phyloP scores from a whole-genome alignment of 2,888 invertebrate genomes.

The Ochlodes sylvanus region DNA sequence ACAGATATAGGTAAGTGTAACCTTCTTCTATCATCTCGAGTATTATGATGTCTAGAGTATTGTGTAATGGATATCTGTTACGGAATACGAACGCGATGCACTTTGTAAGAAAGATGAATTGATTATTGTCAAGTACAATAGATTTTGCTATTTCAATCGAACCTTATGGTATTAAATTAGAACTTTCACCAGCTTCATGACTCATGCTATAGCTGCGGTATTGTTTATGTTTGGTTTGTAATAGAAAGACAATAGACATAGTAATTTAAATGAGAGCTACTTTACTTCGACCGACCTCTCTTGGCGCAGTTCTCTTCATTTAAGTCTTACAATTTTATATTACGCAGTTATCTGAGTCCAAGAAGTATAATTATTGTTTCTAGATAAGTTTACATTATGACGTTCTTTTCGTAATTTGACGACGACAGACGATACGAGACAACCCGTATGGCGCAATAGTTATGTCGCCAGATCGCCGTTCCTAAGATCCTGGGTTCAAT shows the following conservation, averaged over 20 bases:
- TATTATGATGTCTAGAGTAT: conserved; percentile 48
- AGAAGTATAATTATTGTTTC: too few relatives aligned
- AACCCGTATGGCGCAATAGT: too few relatives aligned
- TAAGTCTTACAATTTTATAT: too few relatives aligned
- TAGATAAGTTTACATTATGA: too few relatives aligned
- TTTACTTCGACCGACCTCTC: neutral
- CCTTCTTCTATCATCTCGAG: conserved; percentile 62
- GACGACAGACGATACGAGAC: too few relatives aligned
- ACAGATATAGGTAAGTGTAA: conserved; percentile 59
- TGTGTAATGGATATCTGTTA: conserved; percentile 15
- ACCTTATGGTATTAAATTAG: conserved; percentile 56
- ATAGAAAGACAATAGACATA: conserved; percentile 17
- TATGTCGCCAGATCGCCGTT: too few relatives aligned
- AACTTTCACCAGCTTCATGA: conserved; percentile 72
- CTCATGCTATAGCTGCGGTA: conserved; percentile 55
- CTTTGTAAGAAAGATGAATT: conserved; percentile 25
- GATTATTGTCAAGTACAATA: conserved; percentile 71
- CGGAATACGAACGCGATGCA: conserved; percentile 19
- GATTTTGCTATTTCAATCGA: conserved; percentile 69
- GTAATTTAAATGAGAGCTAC: conserved; percentile 4
- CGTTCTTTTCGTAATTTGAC: too few relatives aligned
- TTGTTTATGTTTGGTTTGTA: conserved; percentile 13
- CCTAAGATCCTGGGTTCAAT: too few relatives aligned
- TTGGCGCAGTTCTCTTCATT: neutral
- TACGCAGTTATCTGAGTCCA: too few relatives aligned